Base-by-base conservation (phyloP, 2,113 vertebrate species). In the Agelaius tricolor region DNA sequence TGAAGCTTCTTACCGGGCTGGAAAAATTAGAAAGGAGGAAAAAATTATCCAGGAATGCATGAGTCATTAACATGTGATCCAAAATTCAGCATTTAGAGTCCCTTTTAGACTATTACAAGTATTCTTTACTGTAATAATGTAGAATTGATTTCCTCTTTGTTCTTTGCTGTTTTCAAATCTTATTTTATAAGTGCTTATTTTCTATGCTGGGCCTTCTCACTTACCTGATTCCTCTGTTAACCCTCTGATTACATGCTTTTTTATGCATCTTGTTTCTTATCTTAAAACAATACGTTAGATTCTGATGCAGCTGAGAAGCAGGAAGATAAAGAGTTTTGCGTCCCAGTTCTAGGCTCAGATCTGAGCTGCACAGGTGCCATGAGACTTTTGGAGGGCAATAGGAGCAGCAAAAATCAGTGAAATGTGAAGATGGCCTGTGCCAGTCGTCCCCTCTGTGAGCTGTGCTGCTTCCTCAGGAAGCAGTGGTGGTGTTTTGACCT, bases 41-140 rank as follows among this genome's bases (percentile, higher is more conserved):
- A 85, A 90, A 84, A 65, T 49, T 57, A 72, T 21, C 20, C 66
- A 84, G 44, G 49, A 90, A 44, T 18, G 31, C 26, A 51, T 66
- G 51, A 94, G 61, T 94, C 81, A 83, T 63, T 91, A 75, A 80
- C 81, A 66, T 87, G 37, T 83, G 81, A 80, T 90, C 54, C 55
- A 77, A 69, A 91, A 89, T 87, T 87, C 84, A 87, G 12, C 5
- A 4, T 74, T 62, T 33, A 72, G 31, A 78, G 41, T 72, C 49
- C 15, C 54, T 82, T 72, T 30, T 37, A 85, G 30, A 16, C 31
- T 76, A 28, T 35, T 75, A 65, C 79, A 78, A 66, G 39, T 83
- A 51, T 51, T 87, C 15, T 73, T 26, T 65, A 19, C 31, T 71
- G 22, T 71, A 78, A 58, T 69, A 76, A 35, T 80, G 20, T 67